Base-by-base conservation (phyloP, 2,113 vertebrate genomes). In the Limanda limanda region DNA sequence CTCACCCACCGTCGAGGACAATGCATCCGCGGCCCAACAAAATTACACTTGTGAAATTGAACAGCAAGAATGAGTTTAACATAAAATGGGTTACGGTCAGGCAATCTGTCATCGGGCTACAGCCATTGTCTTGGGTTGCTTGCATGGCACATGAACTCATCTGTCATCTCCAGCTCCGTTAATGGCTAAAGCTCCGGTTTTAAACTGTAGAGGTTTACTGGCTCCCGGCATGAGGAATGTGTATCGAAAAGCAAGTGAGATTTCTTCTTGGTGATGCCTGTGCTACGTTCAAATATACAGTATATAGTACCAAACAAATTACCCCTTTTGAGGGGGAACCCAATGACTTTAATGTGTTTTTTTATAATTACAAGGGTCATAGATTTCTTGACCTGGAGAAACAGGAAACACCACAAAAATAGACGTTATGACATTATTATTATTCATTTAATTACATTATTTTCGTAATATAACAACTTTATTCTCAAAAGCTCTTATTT, bases 91-190 rank as follows among this genome's bases (percentile, higher is more conserved):
- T 98, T 98, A 98, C 95, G 92, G 96, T 96, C 86, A 95, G 95
- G 96, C 95, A 96, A 99, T 98, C 96, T 96, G 97, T 99, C 98
- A 98, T 96, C 86, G 82, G 94, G 95, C 96, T 95, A 95, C 94
- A 95, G 95, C 96, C 95, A 97, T 97, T 98, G 96, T 97, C 96
- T 97, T 90, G 94, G 94, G 95, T 94, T 94, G 95, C 97, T 96
- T 97, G 97, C 96, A 97, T 97, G 97, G 95, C 94, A 95, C 97
- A 98, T 97, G 95, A 98, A 97, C 97, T 97, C 96, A 98, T 99
- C 97, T 95, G 96, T 99, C 97, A 97, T 98, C 96, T 95, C 92
- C 86, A 88, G 93, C 92, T 91, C 95, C 95, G 95, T 96, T 95
- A 95, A 96, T 95, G 96, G 94, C 94, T 90, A 87, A 94, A 92